Evolutionary conservation across 2,113 vertebrate species (phyloP), one percentile per base, ranked within the genome.

Genomic region (Phalacrocorax carbo): DNA sequence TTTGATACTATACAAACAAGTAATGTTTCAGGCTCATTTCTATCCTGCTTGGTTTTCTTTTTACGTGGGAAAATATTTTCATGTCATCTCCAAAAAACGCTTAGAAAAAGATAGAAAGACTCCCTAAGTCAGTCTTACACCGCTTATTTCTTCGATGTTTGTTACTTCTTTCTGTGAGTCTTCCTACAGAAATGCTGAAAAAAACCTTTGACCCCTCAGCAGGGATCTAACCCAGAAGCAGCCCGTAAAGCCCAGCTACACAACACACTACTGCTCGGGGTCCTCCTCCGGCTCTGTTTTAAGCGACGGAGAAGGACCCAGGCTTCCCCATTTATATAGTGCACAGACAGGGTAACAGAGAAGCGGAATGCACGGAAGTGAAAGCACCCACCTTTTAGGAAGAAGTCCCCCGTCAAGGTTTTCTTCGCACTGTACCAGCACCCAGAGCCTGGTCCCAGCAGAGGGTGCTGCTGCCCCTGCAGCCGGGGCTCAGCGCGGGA

Each of bases 381-480:
- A 36, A 17, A 22, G 11, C 0, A 0, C 1, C 21, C 51, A 0
- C 9, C 16, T 9, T 6, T 15, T 0, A 3, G 21, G 29, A 27
- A 25, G 5, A 17, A 7, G 5, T 9, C 8, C 11, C 6, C 3
- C 5, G 8, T 3, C 5, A 1, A 22, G 32, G 20, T 7, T 38
- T 12, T 40, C 9, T 23, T 4, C 1, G 46, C 16, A 0, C 23
- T 0, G 7, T 1, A 0, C 2, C 36, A 1, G 8, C 38, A 4
- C 1, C 0, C 27, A 1, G 57, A 2, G 3, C 4, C 30, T 2
- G 26, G 7, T 5, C 44, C 94, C 97, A 66, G 91, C 93, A 97
- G 96, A 94, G 91, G 94, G 91, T 1, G 96, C 94, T 97, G 77
- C 73, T 38, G 88, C 60, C 36, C 78, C 72, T 13, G 40, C 64